These are phyloP conservation scores for Lingula anatina DNA, from an alignment of 2,888 invertebrate species.

Conservation along the genomic window DNA sequence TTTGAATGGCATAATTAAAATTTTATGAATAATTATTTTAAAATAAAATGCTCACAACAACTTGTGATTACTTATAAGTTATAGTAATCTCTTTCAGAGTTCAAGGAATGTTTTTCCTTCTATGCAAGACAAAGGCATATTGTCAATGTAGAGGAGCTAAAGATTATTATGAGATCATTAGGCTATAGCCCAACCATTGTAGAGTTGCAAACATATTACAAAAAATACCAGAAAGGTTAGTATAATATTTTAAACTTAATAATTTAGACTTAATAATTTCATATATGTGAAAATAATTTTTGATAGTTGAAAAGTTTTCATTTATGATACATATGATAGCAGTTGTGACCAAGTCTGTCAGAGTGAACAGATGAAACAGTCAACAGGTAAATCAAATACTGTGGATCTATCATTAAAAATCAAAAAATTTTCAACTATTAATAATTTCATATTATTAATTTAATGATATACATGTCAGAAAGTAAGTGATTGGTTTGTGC, in stretches of 20 bases:
- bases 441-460: too few relatives aligned
- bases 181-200: constrained; percentile 90
- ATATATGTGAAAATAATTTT: too few relatives aligned
- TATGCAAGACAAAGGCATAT: constrained; percentile 84
- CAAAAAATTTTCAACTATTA: too few relatives aligned
- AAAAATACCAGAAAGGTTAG: constrained; percentile 42
- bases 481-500: too few relatives aligned
- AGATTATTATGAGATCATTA: constrained; percentile 88
- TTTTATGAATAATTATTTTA: not conserved
- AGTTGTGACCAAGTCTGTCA: too few relatives aligned
- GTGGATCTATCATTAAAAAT: too few relatives aligned
- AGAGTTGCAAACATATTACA: constrained; percentile 78
- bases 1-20: not conserved
- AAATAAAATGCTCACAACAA: not conserved
- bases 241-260: not conserved
- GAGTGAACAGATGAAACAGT: too few relatives aligned
- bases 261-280: too few relatives aligned
- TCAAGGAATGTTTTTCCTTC: constrained; percentile 92
- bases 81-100: constrained; percentile 65
- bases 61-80: constrained; percentile 5
- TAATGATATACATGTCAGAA: too few relatives aligned
- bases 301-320: too few relatives aligned
- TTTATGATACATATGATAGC: too few relatives aligned
- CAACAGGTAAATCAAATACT: too few relatives aligned
- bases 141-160: constrained; percentile 80